Evolutionary conservation across 2,797 vertebrate genomes (phyloP), one percentile per base, ranked within the genome.

Genomic region (Coregonus sp.): DNA sequence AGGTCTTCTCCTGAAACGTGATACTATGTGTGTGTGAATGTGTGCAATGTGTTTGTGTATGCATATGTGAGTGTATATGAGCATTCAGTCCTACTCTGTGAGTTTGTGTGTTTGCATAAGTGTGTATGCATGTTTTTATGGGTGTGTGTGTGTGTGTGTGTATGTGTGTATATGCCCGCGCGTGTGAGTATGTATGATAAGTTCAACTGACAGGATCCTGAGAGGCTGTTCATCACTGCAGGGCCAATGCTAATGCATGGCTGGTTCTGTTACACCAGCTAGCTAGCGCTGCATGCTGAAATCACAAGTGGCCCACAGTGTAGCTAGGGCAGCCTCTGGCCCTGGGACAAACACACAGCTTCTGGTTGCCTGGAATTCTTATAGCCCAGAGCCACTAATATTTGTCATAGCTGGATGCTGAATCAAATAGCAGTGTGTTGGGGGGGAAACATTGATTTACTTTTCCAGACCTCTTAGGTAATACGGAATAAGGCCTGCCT

Each of bases 241-340:
- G 91, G 92, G 92, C 86, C 91, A 94, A 92, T 94, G 87, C 90
- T 94, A 94, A 95, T 93, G 93, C 93, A 92, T 94, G 94, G 91
- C 88, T 94, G 93, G 89, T 91, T 94, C 88, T 87, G 82, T 93
- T 93, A 91, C 92, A 93, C 91, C 86, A 92, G 88, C 85, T 85
- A 59, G n/a, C 56, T 15, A 47, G 9, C 11, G 40, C 56, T 59
- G 56, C 18, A 59, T 59, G 18, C 89, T 87, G 90, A 88, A 93
- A 86, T 93, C 90, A 91, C 91, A 92, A 92, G 86, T 90, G 90
- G 88, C 91, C 92, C 83, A 88, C 85, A 89, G 91, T 88, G 86
- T 86, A 83, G 40, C n/a, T n/a, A 1, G 87, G 83, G 73, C 82
- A 82, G 86, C 67, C 77, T 86, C 89, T 92, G 85, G 91, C 93